Percentiles rank a stretch among this genome's conserved stretches.
phyloP scores from a whole-genome alignment of 2,113 vertebrate species.

The Daphoenositta chrysoptera region DNA sequence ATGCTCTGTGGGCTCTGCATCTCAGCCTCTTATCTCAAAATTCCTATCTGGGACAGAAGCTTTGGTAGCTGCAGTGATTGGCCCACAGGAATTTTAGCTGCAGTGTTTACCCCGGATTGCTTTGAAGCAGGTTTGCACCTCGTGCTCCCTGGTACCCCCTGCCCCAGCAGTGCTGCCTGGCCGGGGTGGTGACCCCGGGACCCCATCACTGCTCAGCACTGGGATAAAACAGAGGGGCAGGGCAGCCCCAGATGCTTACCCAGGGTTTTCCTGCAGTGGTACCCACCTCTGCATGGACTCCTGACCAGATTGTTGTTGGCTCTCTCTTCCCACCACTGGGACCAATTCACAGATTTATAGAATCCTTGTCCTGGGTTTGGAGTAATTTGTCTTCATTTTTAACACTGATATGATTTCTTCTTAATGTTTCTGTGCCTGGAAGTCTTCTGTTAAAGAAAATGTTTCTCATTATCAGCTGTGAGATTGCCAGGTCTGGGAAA shows the following conservation, averaged over 20 bases:
- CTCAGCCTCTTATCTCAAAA: neutral
- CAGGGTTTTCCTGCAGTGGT: neutral
- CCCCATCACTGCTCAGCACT: fast-evolving
- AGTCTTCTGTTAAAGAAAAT: neutral
- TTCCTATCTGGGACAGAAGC: neutral
- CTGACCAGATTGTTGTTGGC: neutral
- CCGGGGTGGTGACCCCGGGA: fast-evolving
- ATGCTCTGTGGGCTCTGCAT: neutral
- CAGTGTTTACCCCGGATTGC: neutral
- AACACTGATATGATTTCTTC: neutral
- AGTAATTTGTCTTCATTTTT: neutral
- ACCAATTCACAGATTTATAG: neutral
- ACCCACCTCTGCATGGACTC: neutral
- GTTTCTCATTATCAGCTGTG: neutral
- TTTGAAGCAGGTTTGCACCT: neutral
- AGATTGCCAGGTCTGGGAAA: neutral
- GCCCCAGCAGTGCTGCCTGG: neutral
- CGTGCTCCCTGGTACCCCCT: fast-evolving
- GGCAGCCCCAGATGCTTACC: neutral
- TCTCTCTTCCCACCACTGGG: neutral
- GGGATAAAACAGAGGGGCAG: neutral
- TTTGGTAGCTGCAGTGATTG: neutral
- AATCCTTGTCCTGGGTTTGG: neutral
- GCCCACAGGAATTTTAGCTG: neutral
- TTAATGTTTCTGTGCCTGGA: neutral